Percentiles rank a stretch among this genome's conserved stretches.
These are phyloP conservation scores for Salvator merianae DNA, from an alignment of 2,113 vertebrate genomes.

Conservation along the genomic window DNA sequence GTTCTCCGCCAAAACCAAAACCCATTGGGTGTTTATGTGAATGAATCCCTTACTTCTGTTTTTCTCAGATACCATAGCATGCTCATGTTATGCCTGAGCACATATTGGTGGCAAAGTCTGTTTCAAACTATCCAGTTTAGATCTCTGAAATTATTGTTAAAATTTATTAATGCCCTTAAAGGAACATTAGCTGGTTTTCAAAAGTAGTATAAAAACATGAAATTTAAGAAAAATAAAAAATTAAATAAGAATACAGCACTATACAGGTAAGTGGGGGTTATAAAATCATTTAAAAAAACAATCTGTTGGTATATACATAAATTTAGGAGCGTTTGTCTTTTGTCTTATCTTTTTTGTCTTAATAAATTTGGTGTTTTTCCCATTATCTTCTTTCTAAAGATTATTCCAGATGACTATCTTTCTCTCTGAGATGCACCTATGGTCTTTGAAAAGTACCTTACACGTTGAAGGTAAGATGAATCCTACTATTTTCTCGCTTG, in stretches of 20 bases:
- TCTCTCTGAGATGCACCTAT: slow-evolving; percentile 93
- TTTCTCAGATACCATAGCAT: background rate
- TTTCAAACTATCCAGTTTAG: too few relatives aligned
- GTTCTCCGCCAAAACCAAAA: background rate
- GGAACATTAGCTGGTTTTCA: too few relatives aligned
- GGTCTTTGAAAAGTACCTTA: slow-evolving; percentile 92
- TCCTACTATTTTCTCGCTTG: slow-evolving; percentile 32
- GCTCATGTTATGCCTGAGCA: background rate
- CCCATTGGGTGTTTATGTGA: background rate
- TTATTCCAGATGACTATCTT: slow-evolving; percentile 92
- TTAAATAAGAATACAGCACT: too few relatives aligned
- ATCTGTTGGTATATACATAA: too few relatives aligned
- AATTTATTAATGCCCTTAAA: too few relatives aligned
- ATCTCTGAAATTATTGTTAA: too few relatives aligned
- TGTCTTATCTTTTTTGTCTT: background rate
- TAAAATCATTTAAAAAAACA: too few relatives aligned
- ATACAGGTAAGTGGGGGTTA: too few relatives aligned
- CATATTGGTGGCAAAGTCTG: background rate
- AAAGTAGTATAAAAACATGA: background rate
- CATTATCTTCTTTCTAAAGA: slow-evolving; percentile 58
- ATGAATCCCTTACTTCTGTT: background rate
- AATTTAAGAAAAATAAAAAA: too few relatives aligned
- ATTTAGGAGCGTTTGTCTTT: background rate
- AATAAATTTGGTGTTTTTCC: slow-evolving; percentile 32
- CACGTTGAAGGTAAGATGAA: slow-evolving; percentile 84